These are phyloP conservation scores for Pangasius mekongensis DNA, from an alignment of 2,797 vertebrate genomes.

Conservation along the genomic window DNA sequence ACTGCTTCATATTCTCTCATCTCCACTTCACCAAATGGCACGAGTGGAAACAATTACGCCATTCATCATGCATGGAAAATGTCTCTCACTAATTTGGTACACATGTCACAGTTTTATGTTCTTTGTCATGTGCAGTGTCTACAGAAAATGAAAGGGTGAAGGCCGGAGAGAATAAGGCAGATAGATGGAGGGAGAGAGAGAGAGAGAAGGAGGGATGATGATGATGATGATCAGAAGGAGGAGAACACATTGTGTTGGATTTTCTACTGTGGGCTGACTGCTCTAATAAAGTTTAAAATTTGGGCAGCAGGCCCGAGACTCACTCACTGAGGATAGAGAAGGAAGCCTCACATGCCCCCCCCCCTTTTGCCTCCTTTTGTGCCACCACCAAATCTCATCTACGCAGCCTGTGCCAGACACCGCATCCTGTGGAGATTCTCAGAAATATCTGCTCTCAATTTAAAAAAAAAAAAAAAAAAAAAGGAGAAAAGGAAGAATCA, in stretches of 20 bases:
- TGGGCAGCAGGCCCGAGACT: constrained; percentile 57
- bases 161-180: constrained; percentile 62
- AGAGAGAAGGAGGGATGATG: neutral
- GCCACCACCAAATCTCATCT: constrained; percentile 70
- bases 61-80: constrained; percentile 41
- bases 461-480: constrained; percentile 52
- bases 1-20: constrained; percentile 33
- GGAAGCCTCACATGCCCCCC: constrained; percentile 54
- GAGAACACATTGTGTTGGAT: constrained; percentile 72
- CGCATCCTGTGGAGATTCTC: constrained; percentile 64
- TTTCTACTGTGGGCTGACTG: constrained; percentile 69
- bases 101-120: constrained; percentile 44
- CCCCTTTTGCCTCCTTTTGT: constrained; percentile 65
- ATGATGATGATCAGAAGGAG: constrained; percentile 53
- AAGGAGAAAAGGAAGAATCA: neutral
- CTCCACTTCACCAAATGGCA: constrained; percentile 26
- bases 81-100: constrained; percentile 42
- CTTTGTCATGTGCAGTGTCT: constrained; percentile 56
- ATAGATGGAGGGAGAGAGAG: neutral
- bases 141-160: constrained; percentile 66
- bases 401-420: constrained; percentile 63
- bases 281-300: constrained; percentile 69
- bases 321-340: constrained; percentile 55
- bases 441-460: constrained; percentile 57
- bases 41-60: constrained; percentile 48